A percentile compares a stretch with the other conserved stretches of the same genome.
These are phyloP conservation scores for Halcyon chelicuti DNA, from an alignment of 2,797 vertebrate species.

Conservation along the genomic window DNA sequence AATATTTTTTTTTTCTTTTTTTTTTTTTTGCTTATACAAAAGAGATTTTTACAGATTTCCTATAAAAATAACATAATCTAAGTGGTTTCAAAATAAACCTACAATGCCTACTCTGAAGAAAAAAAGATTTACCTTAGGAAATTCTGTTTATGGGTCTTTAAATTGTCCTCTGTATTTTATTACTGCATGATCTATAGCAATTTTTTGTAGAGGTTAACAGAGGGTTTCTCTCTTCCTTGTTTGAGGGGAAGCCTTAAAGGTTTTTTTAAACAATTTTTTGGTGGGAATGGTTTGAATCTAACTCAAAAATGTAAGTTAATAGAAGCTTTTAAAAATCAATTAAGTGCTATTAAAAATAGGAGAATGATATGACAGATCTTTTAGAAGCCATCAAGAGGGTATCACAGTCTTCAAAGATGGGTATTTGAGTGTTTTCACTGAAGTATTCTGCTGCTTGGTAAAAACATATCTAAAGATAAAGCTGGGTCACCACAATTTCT, in stretches of 20 bases:
- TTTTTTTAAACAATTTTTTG: background rate
- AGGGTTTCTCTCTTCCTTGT: background rate
- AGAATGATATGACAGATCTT: background rate
- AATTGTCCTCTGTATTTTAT: background rate
- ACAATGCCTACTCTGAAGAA: background rate
- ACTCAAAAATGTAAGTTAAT: background rate
- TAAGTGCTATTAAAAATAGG: background rate
- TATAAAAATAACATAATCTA: background rate
- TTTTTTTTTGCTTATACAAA: background rate
- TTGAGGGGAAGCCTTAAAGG: background rate
- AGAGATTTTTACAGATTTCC: background rate
- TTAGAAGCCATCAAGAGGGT: background rate
- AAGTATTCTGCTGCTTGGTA: background rate
- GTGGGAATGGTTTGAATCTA: background rate
- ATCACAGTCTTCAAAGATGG: background rate
- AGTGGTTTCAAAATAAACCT: background rate
- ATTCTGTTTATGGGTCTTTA: background rate
- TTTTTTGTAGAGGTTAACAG: background rate
- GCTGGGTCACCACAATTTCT: background rate
- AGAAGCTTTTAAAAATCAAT: background rate
- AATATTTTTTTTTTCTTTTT: fast-evolving
- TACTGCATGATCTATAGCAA: fast-evolving
- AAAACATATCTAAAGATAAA: background rate
- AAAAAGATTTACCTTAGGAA: background rate
- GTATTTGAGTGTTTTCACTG: background rate